Evolutionary conservation across 2,888 invertebrate genomes (phyloP), one percentile per base, ranked within the genome.

Genomic region (Scrobipalpa costella): DNA sequence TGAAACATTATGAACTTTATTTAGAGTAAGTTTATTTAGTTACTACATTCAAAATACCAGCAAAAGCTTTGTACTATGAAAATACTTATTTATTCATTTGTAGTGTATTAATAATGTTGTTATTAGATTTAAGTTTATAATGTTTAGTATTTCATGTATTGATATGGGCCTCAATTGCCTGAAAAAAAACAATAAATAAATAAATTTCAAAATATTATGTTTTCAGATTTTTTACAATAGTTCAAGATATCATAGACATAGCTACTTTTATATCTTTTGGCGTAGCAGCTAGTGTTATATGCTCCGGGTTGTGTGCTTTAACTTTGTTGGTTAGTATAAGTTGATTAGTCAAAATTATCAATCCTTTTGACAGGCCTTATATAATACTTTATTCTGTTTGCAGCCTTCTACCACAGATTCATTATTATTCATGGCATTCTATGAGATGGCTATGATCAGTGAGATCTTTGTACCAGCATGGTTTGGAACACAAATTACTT

Each of bases 191-290:
- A n/a, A n/a, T n/a, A n/a, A n/a, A n/a, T n/a, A n/a, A n/a, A n/a
- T n/a, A n/a, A n/a, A 44, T 11, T 3, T 6, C 1, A 27, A 27
- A 27, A 27, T 27, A 27, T 27, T 27, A 27, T 27, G 27, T 27
- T 27, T 27, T 63, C 68, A 89, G 89, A 19, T 90, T 77, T 65
- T 81, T 81, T 68, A 63, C 69, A 27, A 66, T 62, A 0, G 34
- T 81, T 33, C 86, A 88, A 71, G 67, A 81, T 2, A 70, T 86
- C 36, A 65, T 84, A 44, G 79, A 77, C 57, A 57, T 74, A 0
- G 76, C 82, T 0, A 76, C 86, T 71, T 88, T 89, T 62, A 67
- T 88, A 36, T 82, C 84, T 64, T 86, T 83, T 62, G 73, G 83
- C 27, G 78, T 84, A 63, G 79, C 81, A 0, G 77, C 88, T 0